Evolutionary conservation across 2,113 vertebrate genomes (phyloP), one percentile per base, ranked within the genome.

Genomic region (Syngnathus typhle): DNA sequence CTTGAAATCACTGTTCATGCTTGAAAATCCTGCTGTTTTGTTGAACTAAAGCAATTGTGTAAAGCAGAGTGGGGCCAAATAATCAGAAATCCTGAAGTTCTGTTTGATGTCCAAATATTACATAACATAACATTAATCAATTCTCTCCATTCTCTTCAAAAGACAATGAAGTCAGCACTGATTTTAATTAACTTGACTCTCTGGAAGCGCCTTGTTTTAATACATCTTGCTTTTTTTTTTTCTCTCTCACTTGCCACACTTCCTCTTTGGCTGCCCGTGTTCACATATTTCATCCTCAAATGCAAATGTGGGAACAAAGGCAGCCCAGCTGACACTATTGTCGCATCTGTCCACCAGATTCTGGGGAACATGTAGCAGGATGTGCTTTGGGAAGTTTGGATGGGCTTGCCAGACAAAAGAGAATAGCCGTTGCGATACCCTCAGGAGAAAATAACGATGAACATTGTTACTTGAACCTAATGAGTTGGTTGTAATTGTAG

Each of bases 311-410:
- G 27, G 37, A 27, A 70, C 38, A 39, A 60, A 44, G 32, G 8
- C 2, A 49, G 18, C 60, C 60, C 65, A 23, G 39, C 16, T n/a
- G n/a, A 46, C 7, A 16, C 64, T 67, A 61, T 1, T 5, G 60
- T 44, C 62, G 71, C 79, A 78, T 56, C 62, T 85, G 78, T 59
- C 72, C 46, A 37, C 64, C 84, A 81, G 72, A 79, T 71, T 41
- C 64, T 61, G 66, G 63, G 52, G 64, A 72, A 21, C 12, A 21
- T 37, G 55, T 23, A 12, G 15, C 68, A 43, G 54, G 68, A 65
- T 41, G 62, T 69, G 65, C 74, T 81, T 76, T 65, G 46, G 78
- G 65, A 70, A 73, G 51, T 67, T 73, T 67, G 13, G 52, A 73
- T 49, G 60, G 19, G 64, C 41, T 51, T 64, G 18, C 27, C 60